A percentile compares a stretch with the other conserved stretches of the same genome.
phyloP scores from a whole-genome alignment of 1,140 invertebrate species.

The Carposina sasakii region DNA sequence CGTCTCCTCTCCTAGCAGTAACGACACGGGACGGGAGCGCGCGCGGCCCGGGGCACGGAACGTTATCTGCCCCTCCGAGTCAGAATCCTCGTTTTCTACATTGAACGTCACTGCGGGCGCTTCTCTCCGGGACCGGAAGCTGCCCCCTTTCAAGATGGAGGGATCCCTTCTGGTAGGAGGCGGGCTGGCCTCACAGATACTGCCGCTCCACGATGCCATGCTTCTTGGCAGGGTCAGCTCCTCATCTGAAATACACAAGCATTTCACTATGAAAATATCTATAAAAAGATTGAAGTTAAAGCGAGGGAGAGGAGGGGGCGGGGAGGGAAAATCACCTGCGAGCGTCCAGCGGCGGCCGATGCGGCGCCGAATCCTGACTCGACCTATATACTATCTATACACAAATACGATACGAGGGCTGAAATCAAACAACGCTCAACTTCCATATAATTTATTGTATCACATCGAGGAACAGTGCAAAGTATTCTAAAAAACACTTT shows the following conservation, averaged over 20 bases:
- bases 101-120: slow-evolving; percentile 49
- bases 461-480: slow-evolving; percentile 7
- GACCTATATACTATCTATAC: no score
- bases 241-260: slow-evolving; percentile 45
- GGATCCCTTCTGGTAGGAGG: slow-evolving; percentile 16
- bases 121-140: slow-evolving; percentile 26
- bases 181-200: slow-evolving; percentile 3
- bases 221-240: slow-evolving; percentile 28
- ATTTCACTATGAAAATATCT: no score
- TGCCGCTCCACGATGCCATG: slow-evolving; percentile 16
- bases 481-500: no score
- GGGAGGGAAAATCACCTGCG: slow-evolving; percentile 6
- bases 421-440: slow-evolving; percentile 24
- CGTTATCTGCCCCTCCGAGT: slow-evolving; percentile 46
- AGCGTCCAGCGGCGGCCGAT: slow-evolving; percentile 1
- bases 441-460: slow-evolving; percentile 22
- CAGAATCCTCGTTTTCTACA: slow-evolving; percentile 51
- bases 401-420: no score
- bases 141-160: slow-evolving; percentile 11
- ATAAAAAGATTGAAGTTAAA: slow-evolving; percentile 13
- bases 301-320: slow-evolving; percentile 6
- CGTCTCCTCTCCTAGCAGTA: slow-evolving; percentile 38
- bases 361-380: no score
- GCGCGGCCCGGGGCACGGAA: slow-evolving; percentile 29
- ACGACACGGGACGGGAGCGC: slow-evolving; percentile 42